Percentiles rank a stretch among this genome's conserved stretches.
Evolutionary conservation across 2,113 vertebrate genomes (phyloP).

Genomic region (Lathamus discolor): DNA sequence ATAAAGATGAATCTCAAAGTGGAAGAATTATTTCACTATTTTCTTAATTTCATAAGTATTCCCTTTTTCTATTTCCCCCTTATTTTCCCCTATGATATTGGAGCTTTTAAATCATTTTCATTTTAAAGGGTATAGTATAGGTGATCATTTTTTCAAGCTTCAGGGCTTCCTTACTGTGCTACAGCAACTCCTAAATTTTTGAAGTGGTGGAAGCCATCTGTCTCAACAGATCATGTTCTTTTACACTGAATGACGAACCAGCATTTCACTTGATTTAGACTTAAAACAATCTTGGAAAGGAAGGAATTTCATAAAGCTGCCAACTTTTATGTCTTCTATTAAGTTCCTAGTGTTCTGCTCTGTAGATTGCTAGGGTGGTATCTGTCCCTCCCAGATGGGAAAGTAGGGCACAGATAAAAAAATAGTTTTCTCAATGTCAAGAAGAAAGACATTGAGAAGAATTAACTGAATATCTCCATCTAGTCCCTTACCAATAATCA

Average conservation of each 20-base stretch:
- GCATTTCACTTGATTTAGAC: slow-evolving; percentile 9
- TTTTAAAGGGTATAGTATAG: background rate
- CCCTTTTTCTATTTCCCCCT: background rate
- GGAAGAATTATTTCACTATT: background rate
- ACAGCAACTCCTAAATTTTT: slow-evolving; percentile 19
- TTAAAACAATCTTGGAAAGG: slow-evolving; percentile 53
- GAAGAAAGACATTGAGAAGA: background rate
- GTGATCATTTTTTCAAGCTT: background rate
- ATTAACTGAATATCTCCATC: background rate
- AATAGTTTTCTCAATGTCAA: background rate
- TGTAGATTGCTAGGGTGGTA: slow-evolving; percentile 1
- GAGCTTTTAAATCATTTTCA: background rate
- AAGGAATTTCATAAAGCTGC: slow-evolving; percentile 39
- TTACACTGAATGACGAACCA: slow-evolving; percentile 33
- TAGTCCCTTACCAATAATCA: background rate
- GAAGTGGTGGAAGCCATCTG: slow-evolving; percentile 51
- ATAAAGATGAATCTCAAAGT: background rate
- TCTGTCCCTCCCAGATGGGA: slow-evolving; percentile 32
- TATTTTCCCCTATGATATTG: background rate
- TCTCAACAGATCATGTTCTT: slow-evolving; percentile 64
- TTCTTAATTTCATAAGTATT: background rate
- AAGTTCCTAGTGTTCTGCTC: slow-evolving; percentile 31
- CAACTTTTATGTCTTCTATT: slow-evolving; percentile 42
- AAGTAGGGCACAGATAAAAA: slow-evolving; percentile 21
- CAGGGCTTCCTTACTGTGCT: background rate